These are phyloP conservation scores for Drosophila tripunctata DNA, from an alignment of 2,888 invertebrate genomes.

Conservation along the genomic window DNA sequence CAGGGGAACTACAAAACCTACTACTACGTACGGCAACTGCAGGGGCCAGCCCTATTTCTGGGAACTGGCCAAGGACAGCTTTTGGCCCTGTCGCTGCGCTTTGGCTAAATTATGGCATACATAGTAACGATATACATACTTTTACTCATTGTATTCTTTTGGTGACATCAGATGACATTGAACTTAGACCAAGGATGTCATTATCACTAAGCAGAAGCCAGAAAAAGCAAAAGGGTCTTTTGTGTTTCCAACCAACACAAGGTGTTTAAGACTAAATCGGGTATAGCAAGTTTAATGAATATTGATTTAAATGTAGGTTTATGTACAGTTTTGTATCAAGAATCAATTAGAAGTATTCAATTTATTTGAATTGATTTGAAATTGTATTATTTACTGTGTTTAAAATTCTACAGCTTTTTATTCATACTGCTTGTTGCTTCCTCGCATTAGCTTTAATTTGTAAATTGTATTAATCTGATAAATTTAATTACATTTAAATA, in stretches of 20 bases:
- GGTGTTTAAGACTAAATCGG: slow-evolving; percentile 9
- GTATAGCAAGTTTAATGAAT: background rate
- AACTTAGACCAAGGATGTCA: slow-evolving; percentile 47
- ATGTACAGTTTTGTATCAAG: no score
- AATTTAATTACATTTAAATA: slow-evolving; percentile 9
- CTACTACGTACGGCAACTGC: background rate
- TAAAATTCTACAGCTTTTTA: no score
- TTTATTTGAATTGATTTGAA: no score
- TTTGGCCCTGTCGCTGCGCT: slow-evolving; percentile 49
- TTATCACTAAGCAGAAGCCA: slow-evolving; percentile 9
- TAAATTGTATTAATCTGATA: slow-evolving; percentile 1
- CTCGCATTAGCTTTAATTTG: background rate
- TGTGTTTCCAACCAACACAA: slow-evolving; percentile 20
- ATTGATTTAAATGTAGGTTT: no score
- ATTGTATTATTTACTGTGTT: no score
- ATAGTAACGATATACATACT: background rate
- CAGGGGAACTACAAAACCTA: background rate
- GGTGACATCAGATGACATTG: slow-evolving; percentile 46
- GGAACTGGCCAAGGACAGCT: slow-evolving; percentile 51
- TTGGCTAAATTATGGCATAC: slow-evolving; percentile 52
- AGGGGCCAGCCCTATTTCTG: background rate
- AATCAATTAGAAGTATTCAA: no score
- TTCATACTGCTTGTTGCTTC: no score
- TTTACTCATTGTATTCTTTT: slow-evolving; percentile 13
- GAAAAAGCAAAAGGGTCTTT: slow-evolving; percentile 14